Evolutionary conservation across 2,888 invertebrate genomes (phyloP), one percentile per base, ranked within the genome.

Genomic region (Zootermopsis nevadensis): DNA sequence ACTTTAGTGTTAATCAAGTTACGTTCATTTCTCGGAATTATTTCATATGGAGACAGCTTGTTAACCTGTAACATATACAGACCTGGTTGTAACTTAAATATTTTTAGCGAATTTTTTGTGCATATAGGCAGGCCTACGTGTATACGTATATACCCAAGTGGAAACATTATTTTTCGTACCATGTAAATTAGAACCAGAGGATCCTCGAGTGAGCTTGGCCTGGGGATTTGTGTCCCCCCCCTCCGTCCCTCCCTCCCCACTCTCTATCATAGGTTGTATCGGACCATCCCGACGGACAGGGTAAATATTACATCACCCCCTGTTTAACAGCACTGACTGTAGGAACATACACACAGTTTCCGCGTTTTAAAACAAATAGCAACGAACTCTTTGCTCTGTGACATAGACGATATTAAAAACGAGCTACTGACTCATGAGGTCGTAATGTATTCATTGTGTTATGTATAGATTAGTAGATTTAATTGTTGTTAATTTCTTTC

Each of bases 81-180:
- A 67, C 7, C 10, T 67, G 67, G 53, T 67, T 67, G 30, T 67
- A 67, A 67, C 67, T 8, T 27, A 67, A 67, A 4, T 30, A 7
- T 67, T 67, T 27, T 15, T 27, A 67, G 6, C 27, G 7, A 27
- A 10, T 2, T 30, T 27, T 67, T 6, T 67, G 15, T 67, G 67
- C 15, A 27, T n/a, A n/a, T n/a, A n/a, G n/a, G n/a, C n/a, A n/a
- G n/a, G n/a, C n/a, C n/a, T n/a, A n/a, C n/a, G n/a, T 67, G 27
- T 67, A 15, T n/a, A 67, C 60, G 38, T 38, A 10, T 38, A 38
- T 60, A 60, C 60, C 30, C 27, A 67, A 67, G 3, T 33, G 33
- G 72, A 72, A 72, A 72, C 72, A 72, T 72, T 33, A 33, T 67
- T 72, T 72, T 72, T 72, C 72, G 33, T 33, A 33, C 72, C 72